These are phyloP conservation scores for Oasisia sp. DNA, from an alignment of 2,888 invertebrate species.

Conservation along the genomic window DNA sequence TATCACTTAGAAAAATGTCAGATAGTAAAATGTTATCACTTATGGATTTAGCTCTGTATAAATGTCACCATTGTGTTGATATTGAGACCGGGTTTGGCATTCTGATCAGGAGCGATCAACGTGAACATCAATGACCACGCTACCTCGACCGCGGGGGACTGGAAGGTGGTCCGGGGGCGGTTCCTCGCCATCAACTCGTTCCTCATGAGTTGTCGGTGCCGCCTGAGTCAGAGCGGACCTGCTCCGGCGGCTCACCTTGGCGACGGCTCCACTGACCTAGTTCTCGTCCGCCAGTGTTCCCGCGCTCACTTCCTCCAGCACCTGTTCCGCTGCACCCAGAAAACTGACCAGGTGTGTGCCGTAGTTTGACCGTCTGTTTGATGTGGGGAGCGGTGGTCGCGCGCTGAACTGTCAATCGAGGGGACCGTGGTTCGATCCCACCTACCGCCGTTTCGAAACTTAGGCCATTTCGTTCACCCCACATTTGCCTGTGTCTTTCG, in stretches of 20 bases:
- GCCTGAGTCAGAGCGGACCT: conserved; percentile 79
- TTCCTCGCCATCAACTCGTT: conserved; percentile 79
- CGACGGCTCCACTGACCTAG: conserved; percentile 81
- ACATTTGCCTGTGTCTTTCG: no score
- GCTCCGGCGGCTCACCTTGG: conserved; percentile 83
- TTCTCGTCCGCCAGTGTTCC: conserved; percentile 74
- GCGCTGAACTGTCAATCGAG: no score
- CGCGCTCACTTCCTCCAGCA: conserved; percentile 78
- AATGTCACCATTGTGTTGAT: no score
- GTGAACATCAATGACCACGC: neutral
- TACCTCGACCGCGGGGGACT: conserved; percentile 45
- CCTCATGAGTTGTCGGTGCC: conserved; percentile 81
- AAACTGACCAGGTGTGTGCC: conserved; percentile 73
- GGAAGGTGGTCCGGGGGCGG: conserved; percentile 74
- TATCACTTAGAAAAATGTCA: no score
- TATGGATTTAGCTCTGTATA: no score
- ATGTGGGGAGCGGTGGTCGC: no score
- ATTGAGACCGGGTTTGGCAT: neutral
- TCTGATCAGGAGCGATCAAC: neutral
- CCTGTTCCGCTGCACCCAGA: conserved; percentile 69
- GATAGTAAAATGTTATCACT: no score
- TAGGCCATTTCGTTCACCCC: no score
- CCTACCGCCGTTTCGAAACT: no score
- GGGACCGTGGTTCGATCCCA: no score
- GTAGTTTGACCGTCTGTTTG: neutral